Evolutionary conservation across 2,888 invertebrate genomes (phyloP).

Genomic region (Cyclophora punctaria): DNA sequence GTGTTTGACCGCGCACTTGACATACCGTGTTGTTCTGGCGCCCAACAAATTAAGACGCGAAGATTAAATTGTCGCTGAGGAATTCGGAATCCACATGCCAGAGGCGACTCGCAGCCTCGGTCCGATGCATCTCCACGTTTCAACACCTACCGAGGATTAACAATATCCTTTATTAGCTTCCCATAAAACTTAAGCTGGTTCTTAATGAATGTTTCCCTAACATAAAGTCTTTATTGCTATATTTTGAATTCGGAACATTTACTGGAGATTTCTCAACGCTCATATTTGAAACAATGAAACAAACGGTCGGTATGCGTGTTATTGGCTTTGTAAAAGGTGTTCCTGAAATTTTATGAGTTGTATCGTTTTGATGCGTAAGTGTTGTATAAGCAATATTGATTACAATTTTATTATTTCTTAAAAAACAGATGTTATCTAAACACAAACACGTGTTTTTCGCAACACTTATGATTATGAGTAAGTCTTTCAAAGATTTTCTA

Average conservation of each 20-base stretch:
- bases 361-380: neutral
- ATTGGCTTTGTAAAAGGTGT: too few species aligned
- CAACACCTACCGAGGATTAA: slow-evolving; percentile 21
- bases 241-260: slow-evolving; percentile 9
- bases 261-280: slow-evolving; percentile 1
- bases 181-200: slow-evolving; percentile 30
- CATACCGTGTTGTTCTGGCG: slow-evolving; percentile 35
- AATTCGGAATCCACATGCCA: slow-evolving; percentile 31
- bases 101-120: slow-evolving; percentile 13
- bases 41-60: slow-evolving; percentile 49
- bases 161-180: slow-evolving; percentile 37
- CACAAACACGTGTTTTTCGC: too few species aligned
- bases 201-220: slow-evolving; percentile 32
- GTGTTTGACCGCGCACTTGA: slow-evolving; percentile 55
- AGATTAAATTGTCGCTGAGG: slow-evolving; percentile 51
- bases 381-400: too few species aligned
- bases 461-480: too few species aligned
- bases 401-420: too few species aligned
- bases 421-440: too few species aligned
- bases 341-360: neutral
- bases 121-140: slow-evolving; percentile 9
- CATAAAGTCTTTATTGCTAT: slow-evolving; percentile 17
- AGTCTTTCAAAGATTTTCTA: too few species aligned
- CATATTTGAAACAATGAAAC: neutral
- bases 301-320: neutral